Base-by-base conservation (phyloP, 2,888 invertebrate genomes). In the Gortyna flavago region DNA sequence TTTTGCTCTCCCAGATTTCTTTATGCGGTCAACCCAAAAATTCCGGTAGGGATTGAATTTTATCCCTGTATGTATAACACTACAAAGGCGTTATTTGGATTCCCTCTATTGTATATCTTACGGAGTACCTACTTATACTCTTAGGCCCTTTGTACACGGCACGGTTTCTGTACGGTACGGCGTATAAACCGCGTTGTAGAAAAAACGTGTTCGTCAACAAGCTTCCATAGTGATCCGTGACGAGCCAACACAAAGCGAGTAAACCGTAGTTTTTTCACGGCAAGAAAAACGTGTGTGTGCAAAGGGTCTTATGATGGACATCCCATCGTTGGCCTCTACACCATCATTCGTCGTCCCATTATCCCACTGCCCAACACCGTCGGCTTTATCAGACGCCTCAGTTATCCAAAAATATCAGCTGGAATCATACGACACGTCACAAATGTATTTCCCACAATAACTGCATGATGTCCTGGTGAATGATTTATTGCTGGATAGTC, bases 391-490 rank as follows among this genome's bases (percentile, higher is more conserved):
- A 73, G 67, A 48, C 35, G n/a, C 70, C 44, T 44, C 16, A 44
- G 44, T 18, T 59, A 69, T 61, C 79, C 75, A 70, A 54, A 85
- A 75, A 85, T 85, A 84, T 75, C n/a, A 74, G 16, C 64, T 76
- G 72, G 57, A 67, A 75, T 75, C 62, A 57, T 65, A 13, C 82
- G 82, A 84, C 75, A 84, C 75, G 72, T 84, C 84, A 84, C 29
- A 65, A 74, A 77, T 68, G 71, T n/a, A 59, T 35, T 54, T 9
- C 72, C 70, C 64, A 72, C 64, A 61, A 67, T 72, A 81, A 57
- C 75, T 76, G 29, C 54, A 29, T 16, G 38, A 54, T 59, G 59
- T 78, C 25, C 70, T 72, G 59, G 54, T 64, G 64, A 85, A 64
- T 70, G 85, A 78, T 85, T 62, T 71, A 82, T 51, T 35, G 41